Conservation (phyloP, 1,140 invertebrate genomes). For the Camponotus pennsylvanicus region DNA sequence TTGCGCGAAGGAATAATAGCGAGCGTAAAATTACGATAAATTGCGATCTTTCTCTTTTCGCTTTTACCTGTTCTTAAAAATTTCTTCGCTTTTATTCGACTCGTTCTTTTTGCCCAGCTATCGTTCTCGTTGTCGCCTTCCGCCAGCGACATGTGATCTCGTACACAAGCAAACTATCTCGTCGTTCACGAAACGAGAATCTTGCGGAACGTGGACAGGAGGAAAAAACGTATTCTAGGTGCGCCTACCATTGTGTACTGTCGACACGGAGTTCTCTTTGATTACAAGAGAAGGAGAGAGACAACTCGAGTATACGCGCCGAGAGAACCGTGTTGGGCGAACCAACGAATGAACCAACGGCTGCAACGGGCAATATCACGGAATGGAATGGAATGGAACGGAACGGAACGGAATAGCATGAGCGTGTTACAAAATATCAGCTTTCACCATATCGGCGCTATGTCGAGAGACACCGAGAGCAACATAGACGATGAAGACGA, state of each 20-base stretch:
- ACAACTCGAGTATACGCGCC: slow-evolving; percentile 16
- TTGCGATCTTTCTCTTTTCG: background rate
- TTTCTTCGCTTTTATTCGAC: background rate
- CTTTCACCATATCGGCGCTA: slow-evolving; percentile 85
- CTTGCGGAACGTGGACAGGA: slow-evolving; percentile 63
- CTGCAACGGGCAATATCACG: slow-evolving; percentile 75
- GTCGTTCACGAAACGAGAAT: slow-evolving; percentile 57
- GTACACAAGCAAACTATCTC: slow-evolving; percentile 21
- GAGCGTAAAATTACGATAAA: background rate
- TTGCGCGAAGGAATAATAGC: background rate
- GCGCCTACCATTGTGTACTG: slow-evolving; percentile 73
- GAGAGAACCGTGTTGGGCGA: slow-evolving; percentile 40
- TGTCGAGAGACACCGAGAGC: slow-evolving; percentile 34
- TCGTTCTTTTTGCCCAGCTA: background rate
- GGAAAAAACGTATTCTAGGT: slow-evolving; percentile 74
- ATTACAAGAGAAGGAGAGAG: slow-evolving; percentile 67
- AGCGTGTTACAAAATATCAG: slow-evolving; percentile 87
- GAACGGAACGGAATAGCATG: slow-evolving; percentile 83
- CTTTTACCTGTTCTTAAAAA: background rate
- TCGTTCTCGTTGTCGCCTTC: background rate
- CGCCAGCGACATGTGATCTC: slow-evolving; percentile 7
- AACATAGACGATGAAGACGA: background rate
- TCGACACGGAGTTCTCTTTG: slow-evolving; percentile 68
- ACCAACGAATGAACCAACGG: slow-evolving; percentile 67
- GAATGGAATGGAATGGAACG: slow-evolving; percentile 80